Percentiles rank a stretch among this genome's conserved stretches.
phyloP scores from a whole-genome alignment of 1,140 invertebrate species.

The Brachionus manjavacas region DNA sequence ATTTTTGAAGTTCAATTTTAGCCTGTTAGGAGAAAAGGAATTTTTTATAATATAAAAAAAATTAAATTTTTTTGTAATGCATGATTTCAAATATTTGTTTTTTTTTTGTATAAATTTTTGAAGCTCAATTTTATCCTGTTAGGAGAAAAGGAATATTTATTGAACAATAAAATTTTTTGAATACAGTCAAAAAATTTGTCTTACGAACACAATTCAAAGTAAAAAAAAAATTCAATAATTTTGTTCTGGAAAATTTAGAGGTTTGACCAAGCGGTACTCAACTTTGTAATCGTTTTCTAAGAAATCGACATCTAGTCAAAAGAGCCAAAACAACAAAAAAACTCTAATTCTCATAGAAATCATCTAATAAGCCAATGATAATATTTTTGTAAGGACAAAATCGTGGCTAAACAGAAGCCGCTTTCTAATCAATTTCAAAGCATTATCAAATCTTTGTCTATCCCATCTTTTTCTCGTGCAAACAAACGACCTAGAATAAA shows the following conservation, averaged over 20 bases:
- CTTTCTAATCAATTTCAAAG: not conserved
- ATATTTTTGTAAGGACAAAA: not conserved
- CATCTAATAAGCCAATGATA: not conserved
- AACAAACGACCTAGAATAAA: not conserved
- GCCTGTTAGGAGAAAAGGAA: no score
- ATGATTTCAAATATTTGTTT: no score
- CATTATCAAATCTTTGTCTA: not conserved
- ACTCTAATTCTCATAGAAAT: not conserved
- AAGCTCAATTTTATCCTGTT: no score
- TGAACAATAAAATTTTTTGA: no score
- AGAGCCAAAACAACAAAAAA: not conserved
- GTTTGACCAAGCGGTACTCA: not conserved
- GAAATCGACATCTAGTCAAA: not conserved
- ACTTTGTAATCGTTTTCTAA: not conserved
- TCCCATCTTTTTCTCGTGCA: conserved; percentile 8
- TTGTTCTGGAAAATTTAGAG: not conserved
- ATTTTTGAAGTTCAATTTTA: no score
- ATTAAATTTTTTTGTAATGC: no score
- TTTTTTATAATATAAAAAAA: no score
- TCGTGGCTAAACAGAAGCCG: not conserved
- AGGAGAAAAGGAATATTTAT: no score
- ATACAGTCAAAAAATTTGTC: no score
- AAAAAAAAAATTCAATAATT: no score
- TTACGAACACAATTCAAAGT: no score
- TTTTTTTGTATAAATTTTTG: no score